Percentiles rank a stretch among this genome's conserved stretches.
Evolutionary conservation across 2,797 vertebrate genomes (phyloP).

Genomic region (Pseudochromis fuscus): DNA sequence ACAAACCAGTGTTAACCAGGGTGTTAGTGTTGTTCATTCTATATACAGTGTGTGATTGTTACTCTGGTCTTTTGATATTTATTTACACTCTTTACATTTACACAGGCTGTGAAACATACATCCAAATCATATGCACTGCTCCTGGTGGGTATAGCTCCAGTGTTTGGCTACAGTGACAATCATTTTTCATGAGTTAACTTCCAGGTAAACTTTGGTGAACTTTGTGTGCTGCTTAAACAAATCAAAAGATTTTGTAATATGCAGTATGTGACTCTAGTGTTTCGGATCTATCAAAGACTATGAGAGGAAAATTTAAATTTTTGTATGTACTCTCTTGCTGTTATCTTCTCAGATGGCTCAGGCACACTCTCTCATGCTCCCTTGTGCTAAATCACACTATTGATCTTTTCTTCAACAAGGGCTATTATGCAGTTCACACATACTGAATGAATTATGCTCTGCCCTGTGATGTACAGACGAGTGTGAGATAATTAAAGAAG

Average conservation of each 20-base stretch:
- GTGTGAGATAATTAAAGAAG: background rate
- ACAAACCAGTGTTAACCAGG: too few species aligned
- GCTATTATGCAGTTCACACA: background rate
- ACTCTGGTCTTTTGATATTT: too few species aligned
- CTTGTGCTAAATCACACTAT: background rate
- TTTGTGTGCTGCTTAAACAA: background rate
- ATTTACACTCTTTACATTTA: too few species aligned
- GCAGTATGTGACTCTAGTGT: background rate
- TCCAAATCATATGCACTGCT: too few species aligned
- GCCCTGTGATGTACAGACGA: background rate
- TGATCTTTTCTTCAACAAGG: too few species aligned
- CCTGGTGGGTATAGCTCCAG: too few species aligned
- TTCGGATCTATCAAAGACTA: background rate
- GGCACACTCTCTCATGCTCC: background rate
- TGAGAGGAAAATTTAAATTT: too few species aligned
- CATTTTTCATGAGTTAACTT: background rate
- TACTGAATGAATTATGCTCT: background rate
- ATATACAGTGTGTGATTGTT: too few species aligned
- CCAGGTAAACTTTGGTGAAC: background rate
- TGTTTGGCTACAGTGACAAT: background rate
- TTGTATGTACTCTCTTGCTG: too few species aligned
- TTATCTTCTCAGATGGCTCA: background rate
- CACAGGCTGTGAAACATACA: too few species aligned
- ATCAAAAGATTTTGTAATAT: too few species aligned
- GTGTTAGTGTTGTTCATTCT: too few species aligned